Base-by-base conservation (phyloP, 2,797 vertebrate species). In the Phaenicophaeus curvirostris region DNA sequence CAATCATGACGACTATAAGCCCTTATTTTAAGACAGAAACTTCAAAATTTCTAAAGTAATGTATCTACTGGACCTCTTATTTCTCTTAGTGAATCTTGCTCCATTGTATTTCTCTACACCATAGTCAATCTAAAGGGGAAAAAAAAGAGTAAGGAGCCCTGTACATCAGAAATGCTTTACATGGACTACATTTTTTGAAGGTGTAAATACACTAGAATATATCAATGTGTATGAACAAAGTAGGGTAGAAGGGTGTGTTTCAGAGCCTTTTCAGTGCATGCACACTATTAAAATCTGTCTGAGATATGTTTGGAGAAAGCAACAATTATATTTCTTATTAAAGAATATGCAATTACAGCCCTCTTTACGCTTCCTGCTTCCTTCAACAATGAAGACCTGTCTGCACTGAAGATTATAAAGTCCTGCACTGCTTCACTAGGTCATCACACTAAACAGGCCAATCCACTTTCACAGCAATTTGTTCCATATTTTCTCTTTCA, bases 271-370 rank as follows among this genome's bases (percentile, higher is more conserved):
- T 90, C 90, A 90, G 5, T 92, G 67, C 19, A 74, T 61, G 67
- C 37, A 79, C 90, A 31, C 91, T 86, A 96, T 95, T 96, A 96
- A 94, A 95, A 94, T 93, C 73, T 89, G 94, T 96, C 96, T 96
- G 88, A 95, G 93, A 89, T 94, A 83, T 96, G 92, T 85, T 89
- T 95, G 84, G 94, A 39, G 3, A 96, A 95, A 96, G 93, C 92
- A 96, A 92, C 96, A 95, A 96, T 96, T 96, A 96, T 53, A 89
- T 89, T 89, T 94, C 80, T 89, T 95, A 96, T 95, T 95, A 95
- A 95, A 95, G 96, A 96, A 96, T 93, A 93, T 71, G 67, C 94
- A 96, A 94, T 96, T 96, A 96, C 86, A 96, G 81, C 67, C 92
- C 65, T 96, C 86, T 90, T 89, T 90, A 79, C 84, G 93, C 94